Base-by-base conservation (phyloP, 2,888 invertebrate species). In the Leucania comma region DNA sequence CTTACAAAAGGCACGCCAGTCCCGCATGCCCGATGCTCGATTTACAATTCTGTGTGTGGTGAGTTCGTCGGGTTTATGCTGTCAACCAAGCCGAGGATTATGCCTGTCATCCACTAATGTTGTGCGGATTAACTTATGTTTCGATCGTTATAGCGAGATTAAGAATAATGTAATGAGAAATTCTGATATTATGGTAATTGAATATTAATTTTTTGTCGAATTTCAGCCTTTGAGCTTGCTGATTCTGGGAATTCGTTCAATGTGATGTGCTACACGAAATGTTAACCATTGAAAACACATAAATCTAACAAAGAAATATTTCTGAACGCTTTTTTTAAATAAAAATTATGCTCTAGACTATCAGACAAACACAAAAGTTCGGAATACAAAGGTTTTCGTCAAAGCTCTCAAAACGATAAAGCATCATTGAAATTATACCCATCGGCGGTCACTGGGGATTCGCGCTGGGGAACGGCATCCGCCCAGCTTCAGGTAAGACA, bases 1-100 rank as follows among this genome's bases (percentile, higher is more conserved):
- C 69, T 78, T 73, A 73, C 83, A 79, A 75, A 80, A 77, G 75
- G 73, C 54, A 60, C 58, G 71, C 62, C 51, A 65, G 74, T 72
- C 65, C 59, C 62, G 57, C 68, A 68, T 46, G 63, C 57, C 82
- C 78, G 73, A 70, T 75, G 81, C 68, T 67, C 68, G 73, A 86
- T 87, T 88, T 82, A 81, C 68, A 75, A 87, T 87, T 88, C 87
- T 79, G 83, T 88, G 76, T 87, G 85, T 86, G 79, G 63, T 54
- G 66, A 77, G 72, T 65, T 65, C 56, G 73, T 66, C 58, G 71
- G 84, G 82, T 75, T 85, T 84, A 82, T 46, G 63, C 68, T 78
- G 86, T 84, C 87, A 81, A 74, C 81, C 73, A 60, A 46, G 61
- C 29, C 42, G 42, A 46, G 86, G 87, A 81, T 86, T 85, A 84